Evolutionary conservation across 1,140 invertebrate species (phyloP).

Genomic region (Acromyrmex echinatior): DNA sequence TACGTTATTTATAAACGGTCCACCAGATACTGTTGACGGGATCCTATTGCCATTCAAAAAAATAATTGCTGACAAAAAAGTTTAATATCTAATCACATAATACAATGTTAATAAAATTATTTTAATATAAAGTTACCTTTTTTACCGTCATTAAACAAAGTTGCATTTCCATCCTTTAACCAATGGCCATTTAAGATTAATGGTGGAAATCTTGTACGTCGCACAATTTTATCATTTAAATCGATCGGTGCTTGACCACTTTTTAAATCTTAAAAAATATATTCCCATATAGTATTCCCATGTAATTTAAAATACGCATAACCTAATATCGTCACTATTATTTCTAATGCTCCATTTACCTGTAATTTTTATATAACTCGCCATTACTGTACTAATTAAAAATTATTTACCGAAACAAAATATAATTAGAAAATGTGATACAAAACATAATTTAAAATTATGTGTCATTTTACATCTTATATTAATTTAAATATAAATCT

Average conservation of each 20-base stretch:
- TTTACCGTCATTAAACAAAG: conserved; percentile 82
- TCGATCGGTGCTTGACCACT: conserved; percentile 78
- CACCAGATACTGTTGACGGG: conserved; percentile 84
- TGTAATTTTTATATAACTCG: neutral
- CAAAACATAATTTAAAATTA: neutral
- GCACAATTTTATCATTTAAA: conserved; percentile 69
- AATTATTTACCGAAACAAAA: neutral
- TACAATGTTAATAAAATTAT: neutral
- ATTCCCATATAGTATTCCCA: neutral
- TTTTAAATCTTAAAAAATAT: conserved; percentile 62
- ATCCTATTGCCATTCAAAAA: conserved; percentile 72
- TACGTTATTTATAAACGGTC: conserved; percentile 89
- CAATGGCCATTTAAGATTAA: conserved; percentile 79
- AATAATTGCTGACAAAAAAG: conserved; percentile 65
- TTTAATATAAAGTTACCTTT: conserved; percentile 76
- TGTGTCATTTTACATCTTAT: neutral
- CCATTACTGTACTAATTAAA: neutral
- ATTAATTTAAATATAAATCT: neutral
- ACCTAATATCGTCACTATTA: neutral
- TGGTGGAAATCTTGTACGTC: conserved; percentile 62
- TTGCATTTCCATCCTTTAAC: conserved; percentile 79
- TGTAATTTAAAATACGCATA: neutral
- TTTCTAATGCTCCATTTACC: conserved; percentile 7
- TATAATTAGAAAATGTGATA: conserved; percentile 1
- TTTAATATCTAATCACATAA: neutral